Evolutionary conservation across 1,140 invertebrate genomes (phyloP), one percentile per base, ranked within the genome.

Genomic region (Ceratosolen fusciceps): DNA sequence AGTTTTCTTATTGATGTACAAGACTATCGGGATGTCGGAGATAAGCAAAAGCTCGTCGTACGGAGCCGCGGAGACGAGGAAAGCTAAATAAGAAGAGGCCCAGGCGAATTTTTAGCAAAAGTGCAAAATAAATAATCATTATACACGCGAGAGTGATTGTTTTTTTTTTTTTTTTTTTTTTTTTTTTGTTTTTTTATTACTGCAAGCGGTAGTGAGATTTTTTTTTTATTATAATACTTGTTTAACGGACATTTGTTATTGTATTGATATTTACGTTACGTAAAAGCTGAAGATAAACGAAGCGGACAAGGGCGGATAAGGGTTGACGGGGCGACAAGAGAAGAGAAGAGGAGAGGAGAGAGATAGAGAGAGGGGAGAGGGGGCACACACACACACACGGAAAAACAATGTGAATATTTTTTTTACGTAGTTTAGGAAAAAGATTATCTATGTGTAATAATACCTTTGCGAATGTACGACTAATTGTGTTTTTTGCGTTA

Each of bases 1-100:
- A 96, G 95, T 96, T 91, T 96, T 94, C 85, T 87, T 94, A 74
- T 88, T 96, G 16, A 92, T 96, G 88, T 92, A 94, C 82, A 94
- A 95, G 89, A 93, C 94, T 65, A 95, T 97, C 81, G 94, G 94
- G 82, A 94, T 95, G 92, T 95, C 96, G 0, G 94, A 96, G 87
- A 96, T 96, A 81, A 95, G 94, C 83, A 95, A 96, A 87, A 93
- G 93, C 58, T 96, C 96, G 19, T 94, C 93, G n/a, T 96, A 96
- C 86, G 96, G 96, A 37, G 87, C 90, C 58, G 88, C 80, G 1
- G 83, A 87, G 9, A 74, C 78, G 14, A 86, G 85, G 49, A 87
- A 86, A 80, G 76, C 77, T 77, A 84, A 85, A 77, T 87, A 83
- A 86, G 68, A 68, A 70, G 78, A 82, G n/a, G 81, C 76, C 68